Base-by-base conservation (phyloP, 92 coral and sea anemone species). In the Epizoanthus rinbou region DNA sequence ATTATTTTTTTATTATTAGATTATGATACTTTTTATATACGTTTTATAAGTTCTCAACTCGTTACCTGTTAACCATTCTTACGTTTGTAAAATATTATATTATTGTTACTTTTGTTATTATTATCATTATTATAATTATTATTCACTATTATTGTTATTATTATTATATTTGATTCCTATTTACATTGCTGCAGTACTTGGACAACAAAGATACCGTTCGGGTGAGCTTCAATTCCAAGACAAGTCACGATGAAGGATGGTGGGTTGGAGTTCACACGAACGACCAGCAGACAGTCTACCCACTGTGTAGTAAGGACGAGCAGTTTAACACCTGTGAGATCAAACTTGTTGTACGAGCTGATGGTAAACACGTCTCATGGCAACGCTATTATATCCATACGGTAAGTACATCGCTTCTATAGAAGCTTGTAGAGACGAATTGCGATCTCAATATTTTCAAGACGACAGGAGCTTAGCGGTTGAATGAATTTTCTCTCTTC, bases 331-430 rank as follows among this genome's bases (percentile, higher is more conserved):
- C 25, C 18, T 64, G 70, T 25, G 70, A 39, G 0, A 28, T 64
- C 0, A 0, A 0, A 18, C 0, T 64, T 14, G 70, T 64, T 24
- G 33, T 64, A 23, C 70, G 70, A 3, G 70, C 70, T 11, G 70
- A 64, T 64, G 70, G 70, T 3, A 64, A 28, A 64, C 41, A 39
- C 18, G 70, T 64, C n/a, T n/a, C n/a, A 17, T 64, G 39, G 70
- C 13, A 24, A 9, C 18, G 37, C 4, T 17, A 24, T 24, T 64
- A 64, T 6, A 28, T 64, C 17, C 43, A 28, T 9, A 15, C n/a
- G 0, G 7, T 64, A 39, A 64, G 31, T 9, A 35, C 11, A 28
- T 24, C 5, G 70, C 70, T 25, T 16, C 41, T 64, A 3, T 9
- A 64, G 8, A 59, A 28, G 31, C 0, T 28, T 64, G 11, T 9